Percentiles rank a stretch among this genome's conserved stretches.
phyloP scores from a whole-genome alignment of 2,888 invertebrate genomes.

The Eupeodes luniger region DNA sequence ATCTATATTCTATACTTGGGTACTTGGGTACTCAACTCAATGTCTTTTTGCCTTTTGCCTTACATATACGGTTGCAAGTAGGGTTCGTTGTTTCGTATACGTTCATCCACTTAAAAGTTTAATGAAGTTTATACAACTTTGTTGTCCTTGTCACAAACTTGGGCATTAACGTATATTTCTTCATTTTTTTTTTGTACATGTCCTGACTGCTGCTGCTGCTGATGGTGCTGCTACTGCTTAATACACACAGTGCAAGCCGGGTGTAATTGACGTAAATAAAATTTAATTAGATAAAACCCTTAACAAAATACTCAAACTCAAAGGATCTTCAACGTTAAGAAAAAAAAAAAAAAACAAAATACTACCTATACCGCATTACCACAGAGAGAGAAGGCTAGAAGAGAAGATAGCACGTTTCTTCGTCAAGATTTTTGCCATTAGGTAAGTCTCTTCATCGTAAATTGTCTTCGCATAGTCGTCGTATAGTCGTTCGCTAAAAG shows the following conservation, averaged over 20 bases:
- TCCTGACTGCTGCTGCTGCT: conserved; percentile 12
- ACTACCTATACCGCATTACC: background rate
- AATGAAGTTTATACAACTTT: conserved; percentile 69
- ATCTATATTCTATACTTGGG: background rate
- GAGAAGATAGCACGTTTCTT: conserved; percentile 30
- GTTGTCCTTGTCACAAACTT: conserved; percentile 65
- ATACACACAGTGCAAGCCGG: conserved; percentile 12
- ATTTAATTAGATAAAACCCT: conserved; percentile 62
- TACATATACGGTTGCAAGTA: conserved; percentile 21
- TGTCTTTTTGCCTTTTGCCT: background rate
- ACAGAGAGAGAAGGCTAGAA: conserved; percentile 28
- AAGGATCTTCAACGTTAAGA: conserved; percentile 5
- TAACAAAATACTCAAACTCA: background rate
- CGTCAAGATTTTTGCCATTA: conserved; percentile 41
- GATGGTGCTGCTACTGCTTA: background rate
- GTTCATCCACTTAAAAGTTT: conserved; percentile 66
- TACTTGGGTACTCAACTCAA: too few relatives aligned
- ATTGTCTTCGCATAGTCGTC: background rate
- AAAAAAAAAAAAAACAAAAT: too few relatives aligned
- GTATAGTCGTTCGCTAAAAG: too few relatives aligned
- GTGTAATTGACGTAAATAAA: conserved; percentile 55
- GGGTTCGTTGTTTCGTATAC: background rate
- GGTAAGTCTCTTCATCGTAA: conserved; percentile 23
- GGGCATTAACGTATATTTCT: conserved; percentile 35
- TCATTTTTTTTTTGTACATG: conserved; percentile 6